Percentiles rank a stretch among this genome's conserved stretches.
These are phyloP conservation scores for Stichopus horrens DNA, from an alignment of 53 echinoderm and acorn worm species.

Conservation along the genomic window DNA sequence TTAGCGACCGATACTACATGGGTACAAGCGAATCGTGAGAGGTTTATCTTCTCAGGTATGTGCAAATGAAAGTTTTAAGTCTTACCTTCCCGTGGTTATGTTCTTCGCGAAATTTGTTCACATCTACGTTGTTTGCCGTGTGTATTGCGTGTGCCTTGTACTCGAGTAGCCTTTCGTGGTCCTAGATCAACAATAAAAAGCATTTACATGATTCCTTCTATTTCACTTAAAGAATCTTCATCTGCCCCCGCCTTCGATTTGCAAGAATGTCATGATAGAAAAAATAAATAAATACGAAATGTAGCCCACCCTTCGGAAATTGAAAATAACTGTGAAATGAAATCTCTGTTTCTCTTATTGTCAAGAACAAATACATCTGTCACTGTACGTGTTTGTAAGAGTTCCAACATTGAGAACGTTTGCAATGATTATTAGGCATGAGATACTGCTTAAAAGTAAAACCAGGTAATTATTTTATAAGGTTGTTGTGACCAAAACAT, in stretches of 20 bases:
- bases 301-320: too few relatives aligned
- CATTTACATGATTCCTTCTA: neutral
- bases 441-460: too few relatives aligned
- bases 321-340: too few relatives aligned
- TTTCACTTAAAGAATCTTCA: neutral
- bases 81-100: conserved; percentile 27
- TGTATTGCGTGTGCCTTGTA: conserved; percentile 22
- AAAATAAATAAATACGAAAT: too few relatives aligned
- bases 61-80: neutral
- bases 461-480: too few relatives aligned
- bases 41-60: too few relatives aligned
- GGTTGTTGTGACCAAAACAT: too few relatives aligned
- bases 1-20: too few relatives aligned
- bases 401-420: too few relatives aligned
- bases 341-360: neutral
- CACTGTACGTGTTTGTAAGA: neutral
- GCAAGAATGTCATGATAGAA: too few relatives aligned
- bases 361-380: neutral
- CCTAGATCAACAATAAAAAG: neutral
- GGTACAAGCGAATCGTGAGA: too few relatives aligned
- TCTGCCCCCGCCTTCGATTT: neutral
- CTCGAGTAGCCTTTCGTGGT: conserved; percentile 27
- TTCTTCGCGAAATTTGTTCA: neutral
- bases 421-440: too few relatives aligned
- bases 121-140: neutral